These are phyloP conservation scores for Carettochelys insculpta DNA, from an alignment of 2,113 vertebrate genomes.

Conservation along the genomic window DNA sequence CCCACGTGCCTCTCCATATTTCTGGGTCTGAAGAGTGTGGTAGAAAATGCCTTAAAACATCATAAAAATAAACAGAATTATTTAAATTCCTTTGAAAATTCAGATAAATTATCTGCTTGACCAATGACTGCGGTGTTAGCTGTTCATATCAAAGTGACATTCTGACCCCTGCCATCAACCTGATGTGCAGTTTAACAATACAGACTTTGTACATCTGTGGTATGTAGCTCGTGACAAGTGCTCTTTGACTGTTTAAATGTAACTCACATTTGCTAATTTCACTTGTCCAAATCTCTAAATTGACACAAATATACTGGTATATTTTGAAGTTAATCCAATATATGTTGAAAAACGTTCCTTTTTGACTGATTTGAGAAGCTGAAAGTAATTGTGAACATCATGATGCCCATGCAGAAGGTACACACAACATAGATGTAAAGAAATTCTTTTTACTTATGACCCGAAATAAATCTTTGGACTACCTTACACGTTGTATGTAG, in stretches of 20 bases:
- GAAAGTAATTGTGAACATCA: not conserved
- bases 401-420: not conserved
- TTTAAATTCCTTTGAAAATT: not conserved
- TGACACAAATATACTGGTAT: not conserved
- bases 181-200: constrained; percentile 1
- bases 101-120: not conserved
- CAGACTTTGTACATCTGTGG: not conserved
- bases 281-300: not conserved
- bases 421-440: not conserved
- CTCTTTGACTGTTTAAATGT: not conserved
- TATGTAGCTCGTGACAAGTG: not conserved
- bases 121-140: not conserved
- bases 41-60: not conserved
- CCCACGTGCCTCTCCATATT: constrained; percentile 40
- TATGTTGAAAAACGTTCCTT: not conserved
- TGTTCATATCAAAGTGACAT: not conserved
- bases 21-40: not conserved
- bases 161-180: not conserved
- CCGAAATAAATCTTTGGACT: not conserved
- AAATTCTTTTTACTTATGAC: not conserved
- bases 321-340: not conserved
- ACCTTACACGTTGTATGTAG: not conserved
- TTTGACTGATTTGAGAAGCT: fast-evolving
- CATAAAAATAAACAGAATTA: not conserved
- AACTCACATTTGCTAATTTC: not conserved